These are phyloP conservation scores for Alectoris magna DNA, from an alignment of 2,797 vertebrate genomes.

Conservation along the genomic window DNA sequence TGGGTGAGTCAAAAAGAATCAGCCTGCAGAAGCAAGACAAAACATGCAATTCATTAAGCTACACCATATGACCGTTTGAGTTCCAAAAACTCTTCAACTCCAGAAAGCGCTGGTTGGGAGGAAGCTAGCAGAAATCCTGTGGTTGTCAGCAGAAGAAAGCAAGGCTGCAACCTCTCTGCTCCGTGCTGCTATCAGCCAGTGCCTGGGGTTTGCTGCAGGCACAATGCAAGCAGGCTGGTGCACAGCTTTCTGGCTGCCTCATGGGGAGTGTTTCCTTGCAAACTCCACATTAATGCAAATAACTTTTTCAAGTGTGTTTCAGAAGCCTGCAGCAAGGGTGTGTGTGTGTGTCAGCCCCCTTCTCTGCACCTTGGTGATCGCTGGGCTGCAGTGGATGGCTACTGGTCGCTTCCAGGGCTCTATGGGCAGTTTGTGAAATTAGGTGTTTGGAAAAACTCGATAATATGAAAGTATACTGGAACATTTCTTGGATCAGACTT, in stretches of 20 bases:
- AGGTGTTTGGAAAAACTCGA: slow-evolving; percentile 46
- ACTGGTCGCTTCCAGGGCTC: neutral
- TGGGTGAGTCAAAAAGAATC: neutral
- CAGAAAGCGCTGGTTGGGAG: neutral
- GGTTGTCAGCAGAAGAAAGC: neutral
- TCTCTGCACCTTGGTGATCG: accelerated
- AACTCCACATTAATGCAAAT: neutral
- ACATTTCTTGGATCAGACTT: slow-evolving; percentile 50
- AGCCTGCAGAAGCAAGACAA: neutral
- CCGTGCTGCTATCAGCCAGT: neutral
- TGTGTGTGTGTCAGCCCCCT: neutral
- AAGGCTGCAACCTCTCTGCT: neutral
- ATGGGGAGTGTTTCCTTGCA: neutral
- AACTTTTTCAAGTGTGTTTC: neutral
- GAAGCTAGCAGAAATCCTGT: neutral
- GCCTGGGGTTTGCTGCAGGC: neutral
- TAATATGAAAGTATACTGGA: slow-evolving; percentile 15
- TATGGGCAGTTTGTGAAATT: neutral
- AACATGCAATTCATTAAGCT: neutral
- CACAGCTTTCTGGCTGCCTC: neutral
- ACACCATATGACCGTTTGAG: neutral
- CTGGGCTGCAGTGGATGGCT: neutral
- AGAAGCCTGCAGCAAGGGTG: neutral
- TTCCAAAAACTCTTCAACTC: neutral
- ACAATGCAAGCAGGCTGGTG: accelerated